Percentiles rank a stretch among this genome's conserved stretches.
Conservation (phyloP, 2,888 invertebrate genomes). For the Meliscaeva auricollis region DNA sequence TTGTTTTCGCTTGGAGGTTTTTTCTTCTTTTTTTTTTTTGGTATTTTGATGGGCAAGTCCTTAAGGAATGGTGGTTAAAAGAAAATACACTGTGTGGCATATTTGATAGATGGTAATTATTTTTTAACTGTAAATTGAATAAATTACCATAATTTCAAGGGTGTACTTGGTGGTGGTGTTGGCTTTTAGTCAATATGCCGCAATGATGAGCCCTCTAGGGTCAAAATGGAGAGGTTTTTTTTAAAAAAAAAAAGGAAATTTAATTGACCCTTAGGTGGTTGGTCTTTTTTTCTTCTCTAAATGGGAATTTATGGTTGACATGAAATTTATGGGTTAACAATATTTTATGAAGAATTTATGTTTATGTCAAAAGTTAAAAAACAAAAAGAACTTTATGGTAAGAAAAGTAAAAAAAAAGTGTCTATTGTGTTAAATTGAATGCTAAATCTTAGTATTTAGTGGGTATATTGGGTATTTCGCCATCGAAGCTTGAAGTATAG, state of each 20-base stretch:
- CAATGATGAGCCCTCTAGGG: constrained; percentile 30
- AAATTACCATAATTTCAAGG: constrained; percentile 64
- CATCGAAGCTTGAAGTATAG: too few relatives aligned
- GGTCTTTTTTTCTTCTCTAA: neutral
- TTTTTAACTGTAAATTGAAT: constrained; percentile 73
- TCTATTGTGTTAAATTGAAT: neutral
- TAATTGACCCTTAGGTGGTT: constrained; percentile 17
- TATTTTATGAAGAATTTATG: constrained; percentile 25
- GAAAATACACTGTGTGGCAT: constrained; percentile 41
- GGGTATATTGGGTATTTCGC: too few relatives aligned
- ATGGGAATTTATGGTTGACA: constrained; percentile 7
- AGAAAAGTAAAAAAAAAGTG: neutral
- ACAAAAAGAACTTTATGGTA: neutral
- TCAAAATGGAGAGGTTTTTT: neutral
- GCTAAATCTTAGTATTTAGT: too few relatives aligned
- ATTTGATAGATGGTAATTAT: constrained; percentile 72
- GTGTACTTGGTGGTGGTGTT: constrained; percentile 16
- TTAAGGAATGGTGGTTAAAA: constrained; percentile 15
- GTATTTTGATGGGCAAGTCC: constrained; percentile 15
- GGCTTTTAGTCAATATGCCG: constrained; percentile 15
- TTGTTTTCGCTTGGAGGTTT: constrained; percentile 36
- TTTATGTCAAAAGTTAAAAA: neutral
- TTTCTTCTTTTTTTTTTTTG: neutral
- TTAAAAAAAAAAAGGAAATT: neutral
- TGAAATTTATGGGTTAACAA: constrained; percentile 2